These are phyloP conservation scores for Papilio polytes DNA, from an alignment of 1,140 invertebrate species.

Conservation along the genomic window DNA sequence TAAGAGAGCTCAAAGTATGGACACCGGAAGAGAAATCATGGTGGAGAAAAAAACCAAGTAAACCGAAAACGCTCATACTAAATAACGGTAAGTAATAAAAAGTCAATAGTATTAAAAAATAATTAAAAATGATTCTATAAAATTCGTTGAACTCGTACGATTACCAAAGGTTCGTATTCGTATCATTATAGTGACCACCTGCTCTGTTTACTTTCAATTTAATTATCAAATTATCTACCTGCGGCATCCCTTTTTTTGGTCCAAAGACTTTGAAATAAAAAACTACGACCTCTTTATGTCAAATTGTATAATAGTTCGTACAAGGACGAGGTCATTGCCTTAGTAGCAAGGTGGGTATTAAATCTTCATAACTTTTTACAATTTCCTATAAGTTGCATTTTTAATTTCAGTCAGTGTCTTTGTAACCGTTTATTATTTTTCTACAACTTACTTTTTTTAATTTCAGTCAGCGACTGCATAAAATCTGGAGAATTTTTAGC, in stretches of 20 bases:
- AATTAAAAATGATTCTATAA: background rate
- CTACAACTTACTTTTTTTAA: constrained; percentile 5
- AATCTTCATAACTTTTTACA: background rate
- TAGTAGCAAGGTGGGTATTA: background rate
- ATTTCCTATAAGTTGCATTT: background rate
- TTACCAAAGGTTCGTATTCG: background rate
- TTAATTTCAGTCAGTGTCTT: too few relatives aligned
- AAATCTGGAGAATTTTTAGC: constrained; percentile 70
- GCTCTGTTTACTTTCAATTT: background rate
- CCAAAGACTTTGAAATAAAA: background rate
- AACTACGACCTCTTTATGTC: background rate
- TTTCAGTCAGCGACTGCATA: constrained; percentile 69
- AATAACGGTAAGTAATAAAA: constrained; percentile 58
- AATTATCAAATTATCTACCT: background rate
- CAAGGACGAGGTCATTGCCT: background rate
- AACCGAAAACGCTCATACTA: constrained; percentile 51
- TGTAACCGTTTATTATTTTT: constrained; percentile 8
- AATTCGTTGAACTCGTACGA: background rate
- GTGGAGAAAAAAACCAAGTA: too few relatives aligned
- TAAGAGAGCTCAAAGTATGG: constrained; percentile 64
- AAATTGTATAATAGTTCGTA: background rate
- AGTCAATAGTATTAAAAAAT: background rate
- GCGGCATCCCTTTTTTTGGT: background rate
- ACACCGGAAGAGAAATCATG: constrained; percentile 47
- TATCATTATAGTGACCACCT: background rate